Evolutionary conservation across 1,140 invertebrate species (phyloP).

Genomic region (Epicauta chinensis): DNA sequence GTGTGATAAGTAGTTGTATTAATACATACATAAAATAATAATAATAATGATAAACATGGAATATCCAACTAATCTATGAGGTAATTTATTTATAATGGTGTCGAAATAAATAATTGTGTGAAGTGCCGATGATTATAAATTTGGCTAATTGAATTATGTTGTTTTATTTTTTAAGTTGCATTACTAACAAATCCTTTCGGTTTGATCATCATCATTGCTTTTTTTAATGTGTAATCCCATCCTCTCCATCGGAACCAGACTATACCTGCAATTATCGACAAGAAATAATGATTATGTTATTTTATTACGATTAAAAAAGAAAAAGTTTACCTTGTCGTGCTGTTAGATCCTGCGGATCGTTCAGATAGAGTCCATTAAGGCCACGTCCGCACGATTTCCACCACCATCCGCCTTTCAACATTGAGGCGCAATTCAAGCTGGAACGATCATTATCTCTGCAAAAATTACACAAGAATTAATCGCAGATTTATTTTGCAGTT

Average conservation of each 20-base stretch:
- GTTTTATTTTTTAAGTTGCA: constrained; percentile 11
- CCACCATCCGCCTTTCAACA: constrained; percentile 92
- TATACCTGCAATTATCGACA: constrained; percentile 56
- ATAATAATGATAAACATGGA: constrained; percentile 8
- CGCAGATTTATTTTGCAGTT: no score
- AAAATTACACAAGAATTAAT: constrained; percentile 2
- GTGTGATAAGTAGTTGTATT: no score
- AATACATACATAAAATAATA: constrained; percentile 11
- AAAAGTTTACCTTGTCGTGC: constrained; percentile 82
- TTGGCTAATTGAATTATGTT: constrained; percentile 14
- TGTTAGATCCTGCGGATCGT: constrained; percentile 81
- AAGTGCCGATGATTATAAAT: constrained; percentile 30
- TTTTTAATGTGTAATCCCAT: constrained; percentile 88
- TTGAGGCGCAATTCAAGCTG: constrained; percentile 83
- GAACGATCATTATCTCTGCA: constrained; percentile 81
- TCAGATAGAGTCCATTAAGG: constrained; percentile 79
- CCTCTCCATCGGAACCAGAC: constrained; percentile 93
- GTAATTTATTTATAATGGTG: constrained; percentile 12
- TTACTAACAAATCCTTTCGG: constrained; percentile 56
- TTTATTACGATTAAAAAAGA: no score
- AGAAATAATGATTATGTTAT: no score
- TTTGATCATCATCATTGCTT: constrained; percentile 85
- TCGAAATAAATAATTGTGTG: constrained; percentile 15
- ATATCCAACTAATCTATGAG: constrained; percentile 9
- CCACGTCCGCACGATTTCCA: constrained; percentile 88